A percentile compares a stretch with the other conserved stretches of the same genome.
These are phyloP conservation scores for Lithobates pipiens DNA, from an alignment of 2,797 vertebrate species.

Conservation along the genomic window DNA sequence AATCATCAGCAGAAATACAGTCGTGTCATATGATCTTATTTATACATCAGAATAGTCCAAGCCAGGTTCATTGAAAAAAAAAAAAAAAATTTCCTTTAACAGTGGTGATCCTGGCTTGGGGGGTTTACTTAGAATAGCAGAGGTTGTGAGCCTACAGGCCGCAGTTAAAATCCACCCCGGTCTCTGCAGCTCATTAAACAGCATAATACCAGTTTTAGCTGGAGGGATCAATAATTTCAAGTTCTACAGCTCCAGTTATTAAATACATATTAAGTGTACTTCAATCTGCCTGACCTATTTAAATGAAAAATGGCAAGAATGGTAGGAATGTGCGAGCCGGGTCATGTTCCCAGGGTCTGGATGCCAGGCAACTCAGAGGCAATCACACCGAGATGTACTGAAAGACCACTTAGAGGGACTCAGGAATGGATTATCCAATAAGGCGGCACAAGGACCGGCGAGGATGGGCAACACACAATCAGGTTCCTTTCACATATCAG, in stretches of 20 bases:
- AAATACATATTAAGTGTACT: neutral
- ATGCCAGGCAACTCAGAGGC: neutral
- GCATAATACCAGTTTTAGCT: neutral
- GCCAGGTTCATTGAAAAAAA: too few species aligned
- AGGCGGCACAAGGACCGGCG: neutral
- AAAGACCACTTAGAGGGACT: neutral
- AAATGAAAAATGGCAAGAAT: constrained; percentile 11
- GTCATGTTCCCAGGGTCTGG: neutral
- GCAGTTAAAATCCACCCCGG: too few species aligned
- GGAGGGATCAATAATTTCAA: neutral
- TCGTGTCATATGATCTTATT: too few species aligned
- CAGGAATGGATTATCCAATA: neutral
- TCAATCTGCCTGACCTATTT: constrained; percentile 9
- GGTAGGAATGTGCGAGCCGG: constrained; percentile 16
- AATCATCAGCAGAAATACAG: too few species aligned
- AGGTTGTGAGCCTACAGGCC: neutral
- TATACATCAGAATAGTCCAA: too few species aligned
- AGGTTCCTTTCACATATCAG: neutral
- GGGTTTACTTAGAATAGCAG: neutral
- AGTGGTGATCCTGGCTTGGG: neutral
- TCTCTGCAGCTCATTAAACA: too few species aligned
- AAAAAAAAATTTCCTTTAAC: too few species aligned
- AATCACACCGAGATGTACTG: neutral
- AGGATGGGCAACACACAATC: neutral
- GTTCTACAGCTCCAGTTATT: neutral